Base-by-base conservation (phyloP, 2,113 vertebrate genomes). In the Pachycephala philippinensis region DNA sequence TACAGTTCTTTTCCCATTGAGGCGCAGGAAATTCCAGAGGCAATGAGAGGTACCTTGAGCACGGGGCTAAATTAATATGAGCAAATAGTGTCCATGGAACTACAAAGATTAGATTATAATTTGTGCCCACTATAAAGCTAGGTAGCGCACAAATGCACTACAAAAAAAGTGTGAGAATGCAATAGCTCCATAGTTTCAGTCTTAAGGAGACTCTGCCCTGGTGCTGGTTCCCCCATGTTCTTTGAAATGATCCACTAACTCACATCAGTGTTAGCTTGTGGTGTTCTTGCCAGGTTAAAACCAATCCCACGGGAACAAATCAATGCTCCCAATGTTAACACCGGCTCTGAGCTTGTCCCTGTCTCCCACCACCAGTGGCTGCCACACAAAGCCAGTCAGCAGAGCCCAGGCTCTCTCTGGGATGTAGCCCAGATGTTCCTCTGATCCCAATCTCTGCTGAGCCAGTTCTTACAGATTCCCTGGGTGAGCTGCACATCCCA, bases 21-120 rank as follows among this genome's bases (percentile, higher is more conserved):
- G 87, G 60, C 94, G 93, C 79, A 92, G 71, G 83, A 96, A 92
- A 96, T 91, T 93, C 63, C 64, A 42, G 77, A 81, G 65, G 68
- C 70, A 61, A 31, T 56, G n/a, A 92, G 82, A 76, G 59, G 81
- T 74, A 59, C 49, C 90, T 76, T 93, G 72, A 82, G 74, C 52
- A 42, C 30, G 53, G 84, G 84, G 39, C 33, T 70, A 65, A 91
- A 85, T 42, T 40, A 85, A 91, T 79, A 33, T 24, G 30, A 91
- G 45, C 83, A 92, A 82, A 63, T 84, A 86, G 60, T 66, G 33
- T 79, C 49, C 70, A 68, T 92, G 65, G 89, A 95, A 94, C n/a
- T 64, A 84, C 61, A 88, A 85, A 79, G 79, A 92, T 78, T 59
- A 88, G 81, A 74, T 91, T 61, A 12, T 49, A 31, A 76, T 93